Conservation (phyloP, 2,888 invertebrate genomes). For the Eretmocerus hayati region DNA sequence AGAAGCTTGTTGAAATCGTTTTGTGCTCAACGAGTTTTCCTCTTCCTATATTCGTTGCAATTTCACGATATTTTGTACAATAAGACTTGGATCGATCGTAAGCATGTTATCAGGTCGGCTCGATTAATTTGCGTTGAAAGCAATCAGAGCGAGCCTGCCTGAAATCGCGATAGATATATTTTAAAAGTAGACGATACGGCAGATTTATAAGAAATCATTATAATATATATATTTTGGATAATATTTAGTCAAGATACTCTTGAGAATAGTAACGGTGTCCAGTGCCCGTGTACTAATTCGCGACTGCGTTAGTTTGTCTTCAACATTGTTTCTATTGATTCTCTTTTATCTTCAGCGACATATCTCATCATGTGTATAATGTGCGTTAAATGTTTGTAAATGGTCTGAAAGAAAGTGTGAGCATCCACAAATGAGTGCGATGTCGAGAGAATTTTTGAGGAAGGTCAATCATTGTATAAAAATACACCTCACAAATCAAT, state of each 20-base stretch:
- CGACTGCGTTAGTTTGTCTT: not conserved
- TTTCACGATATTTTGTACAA: conserved; percentile 20
- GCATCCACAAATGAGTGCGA: too few species aligned
- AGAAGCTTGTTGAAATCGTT: conserved; percentile 10
- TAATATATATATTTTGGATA: conserved; percentile 18
- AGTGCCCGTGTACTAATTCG: conserved; percentile 9
- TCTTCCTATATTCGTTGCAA: conserved; percentile 10
- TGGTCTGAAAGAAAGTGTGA: not conserved
- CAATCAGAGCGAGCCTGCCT: conserved; percentile 6
- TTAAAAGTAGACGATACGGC: conserved; percentile 10
- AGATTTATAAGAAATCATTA: not conserved
- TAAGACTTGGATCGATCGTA: conserved; percentile 20
- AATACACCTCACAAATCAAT: too few species aligned
- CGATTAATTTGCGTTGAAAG: conserved; percentile 3
- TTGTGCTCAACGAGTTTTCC: conserved; percentile 11
- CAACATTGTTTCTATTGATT: conserved; percentile 7
- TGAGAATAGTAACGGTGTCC: conserved; percentile 5
- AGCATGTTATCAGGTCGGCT: conserved; percentile 18
- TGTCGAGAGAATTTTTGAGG: too few species aligned
- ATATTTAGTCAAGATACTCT: conserved; percentile 19
- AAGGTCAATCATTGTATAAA: too few species aligned
- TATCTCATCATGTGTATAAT: conserved; percentile 14
- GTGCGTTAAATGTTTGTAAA: conserved; percentile 12
- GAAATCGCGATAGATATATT: conserved; percentile 20
- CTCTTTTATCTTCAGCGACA: conserved; percentile 11